Evolutionary conservation across 2,888 invertebrate species (phyloP), one percentile per base, ranked within the genome.

Genomic region (Augochlorella aurata): DNA sequence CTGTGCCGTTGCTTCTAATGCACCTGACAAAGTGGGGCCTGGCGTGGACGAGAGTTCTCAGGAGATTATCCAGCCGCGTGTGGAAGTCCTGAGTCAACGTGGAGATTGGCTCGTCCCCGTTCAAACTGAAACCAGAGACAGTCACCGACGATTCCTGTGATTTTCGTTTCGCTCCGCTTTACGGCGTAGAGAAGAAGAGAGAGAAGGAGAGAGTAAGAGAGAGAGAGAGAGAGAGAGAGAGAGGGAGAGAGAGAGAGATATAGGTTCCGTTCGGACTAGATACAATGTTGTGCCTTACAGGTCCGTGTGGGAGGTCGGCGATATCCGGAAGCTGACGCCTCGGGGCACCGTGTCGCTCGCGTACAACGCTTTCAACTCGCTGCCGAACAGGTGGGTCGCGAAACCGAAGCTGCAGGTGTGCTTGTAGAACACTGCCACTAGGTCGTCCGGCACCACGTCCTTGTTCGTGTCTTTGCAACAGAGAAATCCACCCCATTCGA

Each of bases 371-470:
- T 98, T 98, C 83, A 99, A 94, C 93, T 99, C 99, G 74, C 97
- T 96, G 0, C 98, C 98, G 93, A 99, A 99, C n/a, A 99, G 95
- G 93, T 99, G 98, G 24, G 98, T 98, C 0, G 98, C 98, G 94
- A 99, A 99, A n/a, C 98, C 98, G 94, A 99, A 99, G 93, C 97
- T 98, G 94, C 98, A 99, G 77, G 96, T 96, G 90, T 98, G 97
- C 91, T 97, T 97, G 94, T 98, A 97, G 94, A 99, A 99, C 2
- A 98, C 98, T 0, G 97, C 97, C 1, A 99, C 97, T 90, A 98
- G 94, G 93, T 98, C 98, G 93, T 98, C 98, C 2, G 98, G 97
- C 69, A 98, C 97, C 16, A 97, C 96, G 94, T 99, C 98, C 86
- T 97, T 96, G 94, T 99, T 99, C 16, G 98, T 98, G 89, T 98